Evolutionary conservation across 2,113 vertebrate species (phyloP), one percentile per base, ranked within the genome.

Genomic region (Ptyas mucosa): DNA sequence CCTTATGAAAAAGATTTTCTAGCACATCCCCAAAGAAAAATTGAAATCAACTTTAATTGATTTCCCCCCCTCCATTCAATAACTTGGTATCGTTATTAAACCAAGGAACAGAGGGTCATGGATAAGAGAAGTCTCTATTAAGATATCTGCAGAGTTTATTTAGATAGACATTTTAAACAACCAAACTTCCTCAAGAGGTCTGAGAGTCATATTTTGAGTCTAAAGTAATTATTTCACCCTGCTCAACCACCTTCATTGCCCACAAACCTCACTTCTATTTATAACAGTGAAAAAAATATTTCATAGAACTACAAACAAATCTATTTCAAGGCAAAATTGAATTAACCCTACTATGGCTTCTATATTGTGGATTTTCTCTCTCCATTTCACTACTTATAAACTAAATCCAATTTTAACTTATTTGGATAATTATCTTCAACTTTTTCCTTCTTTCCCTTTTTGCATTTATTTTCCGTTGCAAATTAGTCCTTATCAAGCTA

Each of bases 41-140:
- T 88, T 89, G 61, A 53, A 94, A 88, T 46, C 89, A 90, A 29
- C 55, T 85, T 94, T 75, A 94, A 94, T 91, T 90, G 92, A 89
- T 89, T 39, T 49, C 29, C 39, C 7, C 49, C 49, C 52, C 88
- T 69, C 81, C 92, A 93, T 93, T 21, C 91, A 81, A 86, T 88
- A 64, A 93, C 95, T 95, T 96, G 94, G 92, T 89, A 94, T 93
- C 92, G 90, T 55, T 93, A 89, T 18, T 57, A 64, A 94, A 69
- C 23, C 94, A 91, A 92, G 91, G 92, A 96, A 54, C 85, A 89
- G 57, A 29, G 46, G n/a, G 75, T 6, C 46, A 92, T 91, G 95
- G 94, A 92, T 94, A 96, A 91, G 75, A 88, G 61, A 94, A 21
- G 87, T 51, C 24, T 90, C 94, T 88, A 95, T 96, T 94, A 93